These are phyloP conservation scores for Agonopterix arenella DNA, from an alignment of 2,888 invertebrate genomes.

Conservation along the genomic window DNA sequence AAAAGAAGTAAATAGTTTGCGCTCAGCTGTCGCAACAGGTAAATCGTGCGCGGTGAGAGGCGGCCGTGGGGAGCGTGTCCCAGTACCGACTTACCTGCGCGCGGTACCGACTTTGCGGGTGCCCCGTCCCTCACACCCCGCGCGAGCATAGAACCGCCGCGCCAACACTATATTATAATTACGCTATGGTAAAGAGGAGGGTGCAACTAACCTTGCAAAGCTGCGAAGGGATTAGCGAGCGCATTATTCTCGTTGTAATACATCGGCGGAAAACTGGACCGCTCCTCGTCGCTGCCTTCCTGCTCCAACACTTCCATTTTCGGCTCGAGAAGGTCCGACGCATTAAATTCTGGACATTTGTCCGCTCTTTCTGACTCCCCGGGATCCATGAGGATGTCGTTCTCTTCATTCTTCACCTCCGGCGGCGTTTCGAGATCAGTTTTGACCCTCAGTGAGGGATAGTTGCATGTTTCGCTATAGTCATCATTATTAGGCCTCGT, in stretches of 20 bases:
- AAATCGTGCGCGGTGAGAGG: no score
- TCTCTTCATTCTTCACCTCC: slow-evolving; percentile 70
- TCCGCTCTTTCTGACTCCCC: slow-evolving; percentile 60
- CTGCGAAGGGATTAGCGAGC: slow-evolving; percentile 68
- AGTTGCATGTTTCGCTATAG: slow-evolving; percentile 70
- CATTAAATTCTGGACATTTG: slow-evolving; percentile 63
- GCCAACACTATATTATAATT: background rate
- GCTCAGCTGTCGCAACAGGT: no score
- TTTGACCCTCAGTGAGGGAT: slow-evolving; percentile 70
- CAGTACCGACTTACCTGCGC: no score
- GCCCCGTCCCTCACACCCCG: no score
- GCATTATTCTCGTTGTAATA: slow-evolving; percentile 65
- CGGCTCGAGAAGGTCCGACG: slow-evolving; percentile 76
- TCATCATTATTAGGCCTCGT: slow-evolving; percentile 76
- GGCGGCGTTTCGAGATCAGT: slow-evolving; percentile 73
- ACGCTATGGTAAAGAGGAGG: background rate
- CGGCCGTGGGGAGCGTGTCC: no score
- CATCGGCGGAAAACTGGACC: slow-evolving; percentile 57
- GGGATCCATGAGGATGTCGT: slow-evolving; percentile 65
- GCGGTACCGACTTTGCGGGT: no score
- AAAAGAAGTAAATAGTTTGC: background rate
- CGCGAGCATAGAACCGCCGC: background rate
- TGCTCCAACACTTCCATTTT: slow-evolving; percentile 85
- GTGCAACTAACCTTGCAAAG: slow-evolving; percentile 52
- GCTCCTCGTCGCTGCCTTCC: slow-evolving; percentile 82